Evolutionary conservation across 2,797 vertebrate species (phyloP).

Genomic region (Diceros bicornis): DNA sequence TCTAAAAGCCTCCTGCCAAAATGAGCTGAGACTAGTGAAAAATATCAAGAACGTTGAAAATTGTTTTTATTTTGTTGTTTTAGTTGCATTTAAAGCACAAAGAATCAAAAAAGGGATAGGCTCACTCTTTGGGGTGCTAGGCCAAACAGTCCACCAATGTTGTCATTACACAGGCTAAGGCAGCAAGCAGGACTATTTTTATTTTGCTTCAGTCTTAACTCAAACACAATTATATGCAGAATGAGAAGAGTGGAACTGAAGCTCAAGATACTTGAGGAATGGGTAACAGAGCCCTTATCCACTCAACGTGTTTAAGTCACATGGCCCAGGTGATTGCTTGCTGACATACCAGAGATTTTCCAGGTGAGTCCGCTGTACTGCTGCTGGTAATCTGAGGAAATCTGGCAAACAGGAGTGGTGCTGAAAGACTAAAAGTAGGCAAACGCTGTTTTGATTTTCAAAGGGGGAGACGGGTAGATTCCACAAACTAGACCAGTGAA

Average conservation of each 20-base stretch:
- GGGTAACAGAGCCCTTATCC: not conserved
- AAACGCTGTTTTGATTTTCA: conserved; percentile 41
- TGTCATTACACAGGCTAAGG: not conserved
- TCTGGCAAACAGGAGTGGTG: not conserved
- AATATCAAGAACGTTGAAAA: conserved; percentile 19
- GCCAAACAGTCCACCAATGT: not conserved
- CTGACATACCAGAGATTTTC: not conserved
- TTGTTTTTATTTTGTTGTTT: not conserved
- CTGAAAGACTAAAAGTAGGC: not conserved
- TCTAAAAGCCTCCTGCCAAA: not conserved
- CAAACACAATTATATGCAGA: not conserved
- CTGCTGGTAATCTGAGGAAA: not conserved
- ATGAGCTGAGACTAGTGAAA: not conserved
- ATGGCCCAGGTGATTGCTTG: not conserved
- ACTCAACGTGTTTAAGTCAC: conserved; percentile 11
- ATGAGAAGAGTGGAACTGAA: not conserved
- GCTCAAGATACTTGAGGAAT: not conserved
- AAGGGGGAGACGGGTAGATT: not conserved
- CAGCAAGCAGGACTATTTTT: not conserved
- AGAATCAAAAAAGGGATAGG: not conserved
- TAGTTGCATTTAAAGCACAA: not conserved
- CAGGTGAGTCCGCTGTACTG: not conserved
- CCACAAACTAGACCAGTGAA: not conserved
- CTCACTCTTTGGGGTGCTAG: not conserved
- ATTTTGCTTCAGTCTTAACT: not conserved